Conservation (phyloP, 2,888 invertebrate species). For the Onchidella celtica region DNA sequence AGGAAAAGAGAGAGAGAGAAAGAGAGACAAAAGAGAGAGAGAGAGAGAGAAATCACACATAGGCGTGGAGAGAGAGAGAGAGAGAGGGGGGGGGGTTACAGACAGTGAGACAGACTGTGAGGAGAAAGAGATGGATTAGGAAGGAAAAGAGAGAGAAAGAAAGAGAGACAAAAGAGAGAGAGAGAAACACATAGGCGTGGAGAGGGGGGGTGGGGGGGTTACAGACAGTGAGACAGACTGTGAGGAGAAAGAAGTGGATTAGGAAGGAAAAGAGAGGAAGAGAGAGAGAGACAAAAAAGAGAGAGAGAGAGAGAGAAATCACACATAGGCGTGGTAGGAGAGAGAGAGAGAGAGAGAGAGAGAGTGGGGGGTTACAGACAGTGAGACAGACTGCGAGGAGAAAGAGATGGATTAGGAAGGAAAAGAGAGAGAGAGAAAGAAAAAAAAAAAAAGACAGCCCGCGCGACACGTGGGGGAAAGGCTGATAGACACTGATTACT, state of each 20-base stretch:
- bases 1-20: no score
- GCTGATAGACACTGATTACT: no score
- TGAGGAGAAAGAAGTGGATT: neutral
- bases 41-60: no score
- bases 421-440: neutral
- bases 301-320: neutral
- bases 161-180: no score
- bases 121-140: no score
- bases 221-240: no score
- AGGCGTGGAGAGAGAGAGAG: no score
- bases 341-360: neutral
- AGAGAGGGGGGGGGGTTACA: neutral
- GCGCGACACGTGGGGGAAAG: no score
- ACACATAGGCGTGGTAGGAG: no score
- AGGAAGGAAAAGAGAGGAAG: neutral
- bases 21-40: no score
- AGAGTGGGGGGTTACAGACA: neutral
- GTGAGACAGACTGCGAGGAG: neutral
- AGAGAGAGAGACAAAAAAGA: neutral
- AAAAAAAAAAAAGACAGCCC: neutral
- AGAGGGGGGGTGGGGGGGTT: neutral
- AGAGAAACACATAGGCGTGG: neutral
- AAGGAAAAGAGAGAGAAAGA: neutral
- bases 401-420: no score
- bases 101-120: conserved; percentile 4